Evolutionary conservation across 2,888 invertebrate species (phyloP), one percentile per base, ranked within the genome.

Genomic region (Drosophila affinis): DNA sequence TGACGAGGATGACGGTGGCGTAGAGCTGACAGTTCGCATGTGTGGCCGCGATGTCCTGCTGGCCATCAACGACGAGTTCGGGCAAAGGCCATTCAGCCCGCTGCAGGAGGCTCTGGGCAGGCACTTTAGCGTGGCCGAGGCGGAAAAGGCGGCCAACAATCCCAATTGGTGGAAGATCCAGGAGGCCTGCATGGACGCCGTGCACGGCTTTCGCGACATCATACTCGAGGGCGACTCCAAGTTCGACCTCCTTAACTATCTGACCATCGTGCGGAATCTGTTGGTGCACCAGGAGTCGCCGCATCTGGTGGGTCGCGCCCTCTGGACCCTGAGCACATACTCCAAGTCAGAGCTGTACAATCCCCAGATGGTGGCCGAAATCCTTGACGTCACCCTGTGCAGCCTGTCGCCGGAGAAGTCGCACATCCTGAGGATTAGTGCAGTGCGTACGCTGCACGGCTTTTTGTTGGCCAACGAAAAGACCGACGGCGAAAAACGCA

Each of bases 121-220:
- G 32, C 95, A 95, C 77, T 91, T 95, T 59, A 93, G 93, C 79
- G 94, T 94, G 47, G 93, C 94, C 3, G 93, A 94, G 79, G 90
- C 92, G 44, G 93, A 92, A 80, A 92, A 93, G 89, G 87, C 91
- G 10, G 83, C 92, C n/a, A 92, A 93, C 58, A 90, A 92, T 85
- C 83, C 90, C 34, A 90, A 93, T 65, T 94, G 95, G 93, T 95
- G 95, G 95, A 95, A 95, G 91, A 92, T 95, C 48, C 93, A 93
- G 72, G 95, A 95, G 89, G 93, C 95, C 0, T 93, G 94, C 60
- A 94, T 95, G 93, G 91, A 94, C 34, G 94, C 95, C 3, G 91
- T 95, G 7, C 94, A 94, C 52, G 91, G 93, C 27, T 93, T 93
- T 17, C 93, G 93, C 45, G 93, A 91, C 48, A 62, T 92, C 3